phyloP scores from a whole-genome alignment of 2,888 invertebrate species.

The Alentia gelatinosa region DNA sequence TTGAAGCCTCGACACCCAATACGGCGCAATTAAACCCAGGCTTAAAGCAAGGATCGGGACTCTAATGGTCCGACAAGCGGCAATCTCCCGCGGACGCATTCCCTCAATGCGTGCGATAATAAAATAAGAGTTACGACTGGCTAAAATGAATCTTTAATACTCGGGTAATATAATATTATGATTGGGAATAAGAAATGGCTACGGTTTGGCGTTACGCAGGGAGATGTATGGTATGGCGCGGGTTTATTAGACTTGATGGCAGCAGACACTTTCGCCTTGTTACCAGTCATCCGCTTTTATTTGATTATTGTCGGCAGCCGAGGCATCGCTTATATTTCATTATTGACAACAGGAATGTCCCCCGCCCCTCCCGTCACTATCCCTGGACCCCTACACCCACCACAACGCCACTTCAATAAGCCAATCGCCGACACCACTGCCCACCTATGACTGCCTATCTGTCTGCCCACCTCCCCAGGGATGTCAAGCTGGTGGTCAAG shows the following conservation, averaged over 20 bases:
- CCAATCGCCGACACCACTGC: too few relatives aligned
- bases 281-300: conserved; percentile 16
- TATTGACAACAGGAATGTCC: neutral
- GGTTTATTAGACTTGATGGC: neutral
- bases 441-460: too few relatives aligned
- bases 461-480: too few relatives aligned
- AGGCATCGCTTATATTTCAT: neutral
- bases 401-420: too few relatives aligned
- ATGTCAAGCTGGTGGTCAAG: neutral
- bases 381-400: neutral
- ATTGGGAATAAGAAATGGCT: neutral
- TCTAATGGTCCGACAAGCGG: neutral
- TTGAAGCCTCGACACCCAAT: neutral
- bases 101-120: neutral
- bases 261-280: neutral
- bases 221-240: neutral
- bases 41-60: neutral
- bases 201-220: neutral
- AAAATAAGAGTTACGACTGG: neutral
- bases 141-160: neutral
- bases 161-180: neutral
- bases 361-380: neutral
- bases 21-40: neutral
- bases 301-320: neutral
- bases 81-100: neutral